These are phyloP conservation scores for Pelagia noctiluca DNA, from an alignment of 30 jellyfish, hydroid and myxozoan species.

Conservation along the genomic window DNA sequence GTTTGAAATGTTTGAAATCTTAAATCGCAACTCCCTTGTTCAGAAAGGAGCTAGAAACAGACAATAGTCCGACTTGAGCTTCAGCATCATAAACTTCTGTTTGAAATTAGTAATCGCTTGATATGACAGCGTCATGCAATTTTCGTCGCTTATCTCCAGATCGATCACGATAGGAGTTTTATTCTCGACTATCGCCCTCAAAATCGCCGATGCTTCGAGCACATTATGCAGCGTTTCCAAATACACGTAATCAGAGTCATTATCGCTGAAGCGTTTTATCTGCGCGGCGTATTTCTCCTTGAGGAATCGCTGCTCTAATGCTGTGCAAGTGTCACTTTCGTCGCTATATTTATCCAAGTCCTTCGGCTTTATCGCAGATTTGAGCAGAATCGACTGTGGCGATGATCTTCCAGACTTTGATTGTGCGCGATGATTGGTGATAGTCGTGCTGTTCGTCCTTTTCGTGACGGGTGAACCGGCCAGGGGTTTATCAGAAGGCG, in stretches of 20 bases:
- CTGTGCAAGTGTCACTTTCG: slow-evolving; percentile 32
- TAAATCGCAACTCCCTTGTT: background rate
- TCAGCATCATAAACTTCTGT: slow-evolving; percentile 85
- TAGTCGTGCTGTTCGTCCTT: slow-evolving; percentile 44
- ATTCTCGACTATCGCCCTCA: slow-evolving; percentile 44
- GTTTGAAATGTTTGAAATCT: background rate
- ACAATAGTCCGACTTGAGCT: slow-evolving; percentile 67
- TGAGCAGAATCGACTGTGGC: slow-evolving; percentile 64
- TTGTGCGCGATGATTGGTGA: slow-evolving; percentile 31
- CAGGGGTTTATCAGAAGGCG: slow-evolving; percentile 32
- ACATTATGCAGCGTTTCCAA: slow-evolving; percentile 68
- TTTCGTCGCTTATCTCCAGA: slow-evolving; percentile 45
- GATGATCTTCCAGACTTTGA: slow-evolving; percentile 42
- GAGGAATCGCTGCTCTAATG: slow-evolving; percentile 55
- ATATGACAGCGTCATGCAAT: slow-evolving; percentile 66
- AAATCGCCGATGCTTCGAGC: slow-evolving; percentile 50
- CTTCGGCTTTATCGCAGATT: slow-evolving; percentile 39
- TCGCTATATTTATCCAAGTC: slow-evolving; percentile 44
- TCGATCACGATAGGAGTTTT: slow-evolving; percentile 76
- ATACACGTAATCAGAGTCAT: slow-evolving; percentile 69
- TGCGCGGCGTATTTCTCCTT: slow-evolving; percentile 62
- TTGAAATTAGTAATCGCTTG: slow-evolving; percentile 70
- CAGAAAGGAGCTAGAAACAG: slow-evolving; percentile 69
- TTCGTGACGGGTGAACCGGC: slow-evolving; percentile 42
- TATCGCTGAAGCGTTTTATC: slow-evolving; percentile 49